Conservation (phyloP, 2,888 invertebrate genomes). For the Drosophila sordidula region DNA sequence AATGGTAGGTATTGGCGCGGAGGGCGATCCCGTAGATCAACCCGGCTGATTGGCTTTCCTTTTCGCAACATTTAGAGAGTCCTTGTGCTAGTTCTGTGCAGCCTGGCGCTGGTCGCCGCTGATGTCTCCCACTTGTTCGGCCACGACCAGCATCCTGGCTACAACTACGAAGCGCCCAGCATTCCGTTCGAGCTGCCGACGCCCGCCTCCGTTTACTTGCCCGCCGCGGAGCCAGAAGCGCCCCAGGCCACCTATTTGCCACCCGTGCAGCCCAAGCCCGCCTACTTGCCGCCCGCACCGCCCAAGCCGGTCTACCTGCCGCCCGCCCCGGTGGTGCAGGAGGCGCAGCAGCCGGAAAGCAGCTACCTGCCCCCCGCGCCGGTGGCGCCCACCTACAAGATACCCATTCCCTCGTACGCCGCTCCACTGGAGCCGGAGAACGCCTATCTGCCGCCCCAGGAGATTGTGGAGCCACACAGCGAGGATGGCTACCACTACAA, state of each 20-base stretch:
- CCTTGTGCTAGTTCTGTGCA: slow-evolving; percentile 61
- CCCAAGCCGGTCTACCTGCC: slow-evolving; percentile 51
- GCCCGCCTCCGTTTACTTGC: slow-evolving; percentile 56
- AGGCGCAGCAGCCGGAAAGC: slow-evolving; percentile 28
- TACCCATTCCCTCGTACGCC: slow-evolving; percentile 82
- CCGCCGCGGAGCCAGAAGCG: slow-evolving; percentile 44
- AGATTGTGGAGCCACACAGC: slow-evolving; percentile 58
- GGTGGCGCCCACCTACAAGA: slow-evolving; percentile 53
- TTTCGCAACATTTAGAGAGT: slow-evolving; percentile 60
- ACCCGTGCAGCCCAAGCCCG: slow-evolving; percentile 39
- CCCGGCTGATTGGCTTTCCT: not conserved
- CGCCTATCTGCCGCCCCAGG: slow-evolving; percentile 68
- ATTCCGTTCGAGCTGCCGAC: slow-evolving; percentile 63
- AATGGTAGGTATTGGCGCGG: slow-evolving; percentile 56
- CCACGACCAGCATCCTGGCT: slow-evolving; percentile 71
- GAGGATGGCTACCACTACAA: slow-evolving; percentile 80
- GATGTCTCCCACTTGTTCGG: slow-evolving; percentile 78
- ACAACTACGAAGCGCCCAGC: slow-evolving; percentile 63
- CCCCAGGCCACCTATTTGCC: slow-evolving; percentile 36
- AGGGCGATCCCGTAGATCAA: not conserved
- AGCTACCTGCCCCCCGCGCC: slow-evolving; percentile 59
- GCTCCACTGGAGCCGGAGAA: slow-evolving; percentile 73
- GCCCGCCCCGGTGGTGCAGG: slow-evolving; percentile 49
- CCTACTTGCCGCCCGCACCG: slow-evolving; percentile 48
- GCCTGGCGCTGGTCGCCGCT: slow-evolving; percentile 69